phyloP scores from a whole-genome alignment of 2,888 invertebrate genomes.

The Eupeodes luniger region DNA sequence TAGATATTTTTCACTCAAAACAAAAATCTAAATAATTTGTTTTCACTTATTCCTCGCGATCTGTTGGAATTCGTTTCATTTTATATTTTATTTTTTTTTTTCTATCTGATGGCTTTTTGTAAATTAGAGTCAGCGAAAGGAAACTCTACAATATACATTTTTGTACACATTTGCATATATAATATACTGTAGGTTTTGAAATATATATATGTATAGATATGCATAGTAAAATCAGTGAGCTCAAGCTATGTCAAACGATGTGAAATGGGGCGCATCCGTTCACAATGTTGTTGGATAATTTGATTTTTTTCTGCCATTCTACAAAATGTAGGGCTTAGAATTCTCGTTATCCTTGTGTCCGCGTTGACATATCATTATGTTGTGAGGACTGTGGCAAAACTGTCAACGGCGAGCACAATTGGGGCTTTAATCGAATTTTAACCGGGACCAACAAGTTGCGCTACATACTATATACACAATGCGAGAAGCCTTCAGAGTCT shows the following conservation, averaged over 20 bases:
- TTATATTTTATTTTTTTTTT: slow-evolving; percentile 4
- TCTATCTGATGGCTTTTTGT: background rate
- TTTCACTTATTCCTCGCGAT: slow-evolving; percentile 57
- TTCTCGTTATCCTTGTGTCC: slow-evolving; percentile 68
- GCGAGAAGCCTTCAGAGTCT: background rate
- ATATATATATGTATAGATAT: background rate
- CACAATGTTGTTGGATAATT: slow-evolving; percentile 69
- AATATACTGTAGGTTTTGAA: background rate
- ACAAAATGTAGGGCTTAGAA: slow-evolving; percentile 53
- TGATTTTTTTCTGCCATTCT: slow-evolving; percentile 49
- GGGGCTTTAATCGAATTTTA: slow-evolving; percentile 71
- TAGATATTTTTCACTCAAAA: slow-evolving; percentile 42
- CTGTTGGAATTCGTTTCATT: slow-evolving; percentile 45
- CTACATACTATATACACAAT: background rate
- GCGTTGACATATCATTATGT: slow-evolving; percentile 72
- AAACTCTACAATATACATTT: slow-evolving; percentile 17
- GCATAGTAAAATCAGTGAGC: slow-evolving; percentile 30
- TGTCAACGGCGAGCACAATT: slow-evolving; percentile 34
- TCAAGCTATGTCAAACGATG: slow-evolving; percentile 38
- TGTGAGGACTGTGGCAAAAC: slow-evolving; percentile 33
- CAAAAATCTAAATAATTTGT: slow-evolving; percentile 63
- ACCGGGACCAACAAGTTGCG: slow-evolving; percentile 64
- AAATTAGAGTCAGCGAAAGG: slow-evolving; percentile 34
- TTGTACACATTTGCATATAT: background rate
- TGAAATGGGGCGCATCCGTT: slow-evolving; percentile 72